These are phyloP conservation scores for Rhinolophus sinicus DNA, from an alignment of 2,113 vertebrate species.

Conservation along the genomic window DNA sequence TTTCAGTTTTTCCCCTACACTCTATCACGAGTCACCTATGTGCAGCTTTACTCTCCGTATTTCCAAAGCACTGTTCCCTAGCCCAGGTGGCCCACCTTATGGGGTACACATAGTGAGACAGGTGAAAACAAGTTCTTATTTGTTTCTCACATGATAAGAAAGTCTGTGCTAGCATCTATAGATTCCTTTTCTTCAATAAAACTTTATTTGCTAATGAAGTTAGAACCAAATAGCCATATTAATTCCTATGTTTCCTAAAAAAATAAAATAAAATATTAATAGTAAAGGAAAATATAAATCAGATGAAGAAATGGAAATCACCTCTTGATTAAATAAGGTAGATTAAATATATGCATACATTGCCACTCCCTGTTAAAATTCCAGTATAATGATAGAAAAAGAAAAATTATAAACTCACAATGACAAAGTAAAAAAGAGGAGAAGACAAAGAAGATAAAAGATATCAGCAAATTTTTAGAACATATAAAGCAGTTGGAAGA, in stretches of 20 bases:
- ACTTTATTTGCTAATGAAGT: background rate
- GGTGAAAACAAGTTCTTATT: background rate
- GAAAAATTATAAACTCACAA: background rate
- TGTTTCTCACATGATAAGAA: background rate
- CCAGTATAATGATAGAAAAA: background rate
- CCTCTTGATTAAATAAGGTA: background rate
- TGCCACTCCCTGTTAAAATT: background rate
- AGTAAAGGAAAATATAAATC: background rate
- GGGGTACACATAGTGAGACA: background rate
- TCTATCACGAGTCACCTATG: background rate
- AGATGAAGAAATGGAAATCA: background rate
- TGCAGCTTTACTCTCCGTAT: background rate
- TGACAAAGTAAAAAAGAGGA: background rate
- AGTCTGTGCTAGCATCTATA: background rate
- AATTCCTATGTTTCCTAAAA: background rate
- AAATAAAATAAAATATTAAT: background rate
- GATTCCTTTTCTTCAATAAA: background rate
- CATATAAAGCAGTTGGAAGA: background rate
- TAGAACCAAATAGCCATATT: background rate
- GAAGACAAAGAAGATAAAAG: background rate
- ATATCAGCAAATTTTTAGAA: background rate
- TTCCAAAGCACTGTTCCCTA: background rate
- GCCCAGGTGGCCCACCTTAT: background rate
- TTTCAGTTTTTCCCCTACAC: background rate
- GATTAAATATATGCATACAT: background rate